These are phyloP conservation scores for Scaptomyza montana DNA, from an alignment of 1,140 invertebrate genomes.

Conservation along the genomic window DNA sequence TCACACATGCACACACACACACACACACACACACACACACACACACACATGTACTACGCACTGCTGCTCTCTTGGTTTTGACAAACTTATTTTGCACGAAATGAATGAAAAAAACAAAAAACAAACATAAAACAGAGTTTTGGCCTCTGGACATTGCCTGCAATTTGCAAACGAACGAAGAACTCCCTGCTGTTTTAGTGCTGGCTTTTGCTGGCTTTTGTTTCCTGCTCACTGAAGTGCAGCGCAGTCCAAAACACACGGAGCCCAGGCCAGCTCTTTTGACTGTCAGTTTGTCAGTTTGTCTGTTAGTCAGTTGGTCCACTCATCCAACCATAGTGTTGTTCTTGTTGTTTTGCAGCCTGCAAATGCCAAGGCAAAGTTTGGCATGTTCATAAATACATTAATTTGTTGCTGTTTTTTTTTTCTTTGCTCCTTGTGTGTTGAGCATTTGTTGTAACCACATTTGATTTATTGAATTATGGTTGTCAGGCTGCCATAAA, in stretches of 20 bases:
- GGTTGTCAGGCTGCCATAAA: conserved; percentile 69
- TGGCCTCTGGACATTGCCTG: conserved; percentile 44
- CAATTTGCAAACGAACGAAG: conserved; percentile 58
- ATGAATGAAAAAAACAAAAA: background rate
- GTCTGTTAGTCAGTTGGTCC: conserved; percentile 7
- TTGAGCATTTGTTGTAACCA: conserved; percentile 56
- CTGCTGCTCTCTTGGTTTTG: conserved; percentile 40
- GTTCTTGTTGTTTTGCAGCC: conserved; percentile 39
- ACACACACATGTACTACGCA: background rate
- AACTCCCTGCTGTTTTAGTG: conserved; percentile 42
- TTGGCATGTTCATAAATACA: conserved; percentile 78
- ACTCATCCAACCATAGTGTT: background rate
- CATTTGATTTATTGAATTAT: conserved; percentile 81
- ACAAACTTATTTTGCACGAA: conserved; percentile 68
- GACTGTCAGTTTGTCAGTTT: conserved; percentile 47
- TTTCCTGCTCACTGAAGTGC: conserved; percentile 52
- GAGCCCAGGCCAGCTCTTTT: no score
- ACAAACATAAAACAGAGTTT: conserved; percentile 54
- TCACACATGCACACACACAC: conserved; percentile 16
- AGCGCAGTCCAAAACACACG: conserved; percentile 39
- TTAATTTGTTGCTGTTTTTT: conserved; percentile 67
- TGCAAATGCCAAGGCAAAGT: conserved; percentile 67
- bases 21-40: conserved; percentile 4
- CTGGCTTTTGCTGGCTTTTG: conserved; percentile 44
- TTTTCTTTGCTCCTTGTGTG: conserved; percentile 7